Percentiles rank a stretch among this genome's conserved stretches.
These are phyloP conservation scores for Channallabes apus DNA, from an alignment of 2,797 vertebrate species.

Conservation along the genomic window DNA sequence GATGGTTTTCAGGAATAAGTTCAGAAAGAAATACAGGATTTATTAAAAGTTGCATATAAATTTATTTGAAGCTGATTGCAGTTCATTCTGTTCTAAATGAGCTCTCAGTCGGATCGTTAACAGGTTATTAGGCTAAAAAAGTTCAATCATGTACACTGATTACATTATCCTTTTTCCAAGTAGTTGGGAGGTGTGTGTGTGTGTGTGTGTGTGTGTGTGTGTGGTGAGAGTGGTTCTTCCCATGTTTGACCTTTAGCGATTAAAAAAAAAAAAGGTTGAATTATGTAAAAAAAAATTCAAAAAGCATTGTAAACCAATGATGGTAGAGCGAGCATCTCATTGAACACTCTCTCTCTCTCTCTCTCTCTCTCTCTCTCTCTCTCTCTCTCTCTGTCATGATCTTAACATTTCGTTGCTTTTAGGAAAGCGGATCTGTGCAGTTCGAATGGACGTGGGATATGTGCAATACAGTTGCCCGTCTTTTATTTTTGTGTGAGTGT, in stretches of 20 bases:
- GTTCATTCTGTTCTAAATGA: not conserved
- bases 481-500: conserved; percentile 43
- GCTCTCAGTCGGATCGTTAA: not conserved
- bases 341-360: not conserved
- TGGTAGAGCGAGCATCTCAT: not conserved
- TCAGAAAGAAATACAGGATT: not conserved
- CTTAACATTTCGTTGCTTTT: not conserved
- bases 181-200: not conserved
- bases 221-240: not conserved
- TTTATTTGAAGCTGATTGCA: not conserved
- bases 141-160: not conserved
- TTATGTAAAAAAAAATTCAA: not conserved
- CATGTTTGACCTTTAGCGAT: not conserved
- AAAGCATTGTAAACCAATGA: not conserved
- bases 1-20: not conserved
- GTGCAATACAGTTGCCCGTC: conserved; percentile 92
- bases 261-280: not conserved
- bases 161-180: not conserved
- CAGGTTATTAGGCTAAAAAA: not conserved
- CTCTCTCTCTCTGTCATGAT: not conserved
- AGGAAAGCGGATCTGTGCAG: not conserved
- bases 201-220: not conserved
- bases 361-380: not conserved
- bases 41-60: not conserved
- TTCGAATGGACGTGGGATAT: conserved; percentile 72